Conservation (phyloP, 2,888 invertebrate genomes). For the Linnaemya vulpina region DNA sequence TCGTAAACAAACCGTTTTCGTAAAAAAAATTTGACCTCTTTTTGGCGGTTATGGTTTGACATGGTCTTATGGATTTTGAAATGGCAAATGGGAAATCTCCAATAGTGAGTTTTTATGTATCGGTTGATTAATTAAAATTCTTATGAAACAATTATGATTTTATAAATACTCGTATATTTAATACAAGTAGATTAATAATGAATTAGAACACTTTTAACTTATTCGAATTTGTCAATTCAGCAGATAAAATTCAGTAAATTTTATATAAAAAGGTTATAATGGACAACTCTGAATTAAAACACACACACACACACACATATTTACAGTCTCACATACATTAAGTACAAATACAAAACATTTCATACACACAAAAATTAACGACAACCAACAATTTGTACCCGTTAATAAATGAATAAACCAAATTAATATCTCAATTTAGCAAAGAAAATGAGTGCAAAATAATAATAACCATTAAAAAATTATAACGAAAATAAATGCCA, state of each 20-base stretch:
- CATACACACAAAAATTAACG: background rate
- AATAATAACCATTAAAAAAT: conserved; percentile 40
- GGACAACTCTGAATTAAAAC: conserved; percentile 32
- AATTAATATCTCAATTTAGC: conserved; percentile 21
- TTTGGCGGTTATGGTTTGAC: too few species aligned
- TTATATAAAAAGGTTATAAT: background rate
- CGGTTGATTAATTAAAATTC: too few species aligned
- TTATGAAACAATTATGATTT: too few species aligned
- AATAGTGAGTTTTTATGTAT: too few species aligned
- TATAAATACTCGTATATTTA: too few species aligned
- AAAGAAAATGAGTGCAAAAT: conserved; percentile 7
- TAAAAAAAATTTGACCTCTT: too few species aligned
- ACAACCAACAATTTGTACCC: conserved; percentile 9
- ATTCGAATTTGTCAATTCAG: too few species aligned
- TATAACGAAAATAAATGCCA: conserved; percentile 37
- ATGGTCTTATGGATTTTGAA: too few species aligned
- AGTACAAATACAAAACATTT: conserved; percentile 6
- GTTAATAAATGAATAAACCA: conserved; percentile 13
- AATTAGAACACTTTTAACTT: too few species aligned
- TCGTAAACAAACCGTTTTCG: too few species aligned
- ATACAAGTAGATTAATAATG: too few species aligned
- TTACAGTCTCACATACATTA: background rate
- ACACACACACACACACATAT: background rate
- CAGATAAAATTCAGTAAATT: background rate
- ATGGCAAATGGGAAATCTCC: too few species aligned